phyloP scores from a whole-genome alignment of 2,888 invertebrate species.

The Cactoblastis cactorum region DNA sequence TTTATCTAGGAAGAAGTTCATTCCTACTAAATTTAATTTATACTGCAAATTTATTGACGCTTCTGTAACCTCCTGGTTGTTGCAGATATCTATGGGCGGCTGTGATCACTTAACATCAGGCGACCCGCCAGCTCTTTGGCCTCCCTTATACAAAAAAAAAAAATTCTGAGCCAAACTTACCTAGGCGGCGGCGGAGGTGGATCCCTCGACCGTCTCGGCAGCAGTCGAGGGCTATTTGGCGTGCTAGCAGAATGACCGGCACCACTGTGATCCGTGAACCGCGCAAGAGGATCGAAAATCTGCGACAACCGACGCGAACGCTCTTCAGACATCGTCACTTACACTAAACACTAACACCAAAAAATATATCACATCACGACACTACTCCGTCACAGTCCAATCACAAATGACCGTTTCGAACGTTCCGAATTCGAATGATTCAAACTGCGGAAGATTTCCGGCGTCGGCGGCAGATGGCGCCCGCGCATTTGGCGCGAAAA shows the following conservation, averaged over 20 bases:
- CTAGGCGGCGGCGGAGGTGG: conserved; percentile 73
- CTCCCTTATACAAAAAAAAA: too few species aligned
- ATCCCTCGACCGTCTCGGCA: conserved; percentile 79
- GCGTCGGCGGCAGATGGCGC: conserved; percentile 60
- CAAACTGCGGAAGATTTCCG: conserved; percentile 52
- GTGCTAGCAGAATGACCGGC: conserved; percentile 80
- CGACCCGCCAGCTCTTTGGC: too few species aligned
- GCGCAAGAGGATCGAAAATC: conserved; percentile 89
- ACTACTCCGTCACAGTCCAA: conserved; percentile 53
- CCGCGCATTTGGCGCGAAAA: conserved; percentile 63
- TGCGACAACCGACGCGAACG: conserved; percentile 88
- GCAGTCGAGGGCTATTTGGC: conserved; percentile 85
- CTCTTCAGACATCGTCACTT: conserved; percentile 80
- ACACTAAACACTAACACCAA: conserved; percentile 54
- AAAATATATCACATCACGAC: conserved; percentile 65
- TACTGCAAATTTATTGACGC: too few species aligned
- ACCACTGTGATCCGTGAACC: conserved; percentile 84
- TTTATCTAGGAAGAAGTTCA: too few species aligned
- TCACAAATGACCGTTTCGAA: conserved; percentile 66
- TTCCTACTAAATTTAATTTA: too few species aligned
- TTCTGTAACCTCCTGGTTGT: too few species aligned
- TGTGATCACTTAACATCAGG: too few species aligned
- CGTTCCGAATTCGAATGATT: conserved; percentile 57
- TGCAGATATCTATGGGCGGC: too few species aligned
- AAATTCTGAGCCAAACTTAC: too few species aligned